These are phyloP conservation scores for Theristicus caerulescens DNA, from an alignment of 2,113 vertebrate genomes.

Conservation along the genomic window DNA sequence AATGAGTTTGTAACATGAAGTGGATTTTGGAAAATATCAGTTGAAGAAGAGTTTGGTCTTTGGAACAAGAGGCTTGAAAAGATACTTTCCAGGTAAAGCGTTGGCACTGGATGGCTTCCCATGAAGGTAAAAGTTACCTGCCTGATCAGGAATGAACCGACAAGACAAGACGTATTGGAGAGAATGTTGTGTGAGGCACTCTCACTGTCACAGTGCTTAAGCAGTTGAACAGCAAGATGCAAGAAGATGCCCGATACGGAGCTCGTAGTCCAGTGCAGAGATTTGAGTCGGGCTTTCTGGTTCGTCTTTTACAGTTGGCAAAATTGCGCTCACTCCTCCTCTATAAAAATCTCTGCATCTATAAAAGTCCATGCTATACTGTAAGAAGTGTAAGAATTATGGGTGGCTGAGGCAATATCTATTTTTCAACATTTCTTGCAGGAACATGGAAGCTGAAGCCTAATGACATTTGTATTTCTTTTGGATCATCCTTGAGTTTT, in stretches of 20 bases:
- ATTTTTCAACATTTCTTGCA: neutral
- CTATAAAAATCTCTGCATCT: neutral
- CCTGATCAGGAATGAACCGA: neutral
- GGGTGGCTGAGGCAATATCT: neutral
- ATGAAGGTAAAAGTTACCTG: neutral
- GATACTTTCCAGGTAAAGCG: neutral
- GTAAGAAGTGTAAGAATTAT: neutral
- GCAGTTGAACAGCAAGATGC: neutral
- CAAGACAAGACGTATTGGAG: neutral
- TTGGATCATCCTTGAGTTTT: neutral
- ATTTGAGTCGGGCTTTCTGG: neutral
- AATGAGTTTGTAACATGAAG: neutral
- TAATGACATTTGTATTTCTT: neutral
- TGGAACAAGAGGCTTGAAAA: neutral
- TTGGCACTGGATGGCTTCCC: neutral
- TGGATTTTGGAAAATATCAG: neutral
- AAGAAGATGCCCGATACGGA: neutral
- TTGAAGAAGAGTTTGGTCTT: neutral
- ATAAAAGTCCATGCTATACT: neutral
- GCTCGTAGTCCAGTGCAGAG: neutral
- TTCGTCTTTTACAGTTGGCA: neutral
- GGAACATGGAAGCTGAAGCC: neutral
- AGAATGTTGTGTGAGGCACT: neutral
- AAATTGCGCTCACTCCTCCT: neutral
- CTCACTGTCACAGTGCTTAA: neutral